phyloP scores from a whole-genome alignment of 2,888 invertebrate genomes.

The Polydrusus tereticollis region DNA sequence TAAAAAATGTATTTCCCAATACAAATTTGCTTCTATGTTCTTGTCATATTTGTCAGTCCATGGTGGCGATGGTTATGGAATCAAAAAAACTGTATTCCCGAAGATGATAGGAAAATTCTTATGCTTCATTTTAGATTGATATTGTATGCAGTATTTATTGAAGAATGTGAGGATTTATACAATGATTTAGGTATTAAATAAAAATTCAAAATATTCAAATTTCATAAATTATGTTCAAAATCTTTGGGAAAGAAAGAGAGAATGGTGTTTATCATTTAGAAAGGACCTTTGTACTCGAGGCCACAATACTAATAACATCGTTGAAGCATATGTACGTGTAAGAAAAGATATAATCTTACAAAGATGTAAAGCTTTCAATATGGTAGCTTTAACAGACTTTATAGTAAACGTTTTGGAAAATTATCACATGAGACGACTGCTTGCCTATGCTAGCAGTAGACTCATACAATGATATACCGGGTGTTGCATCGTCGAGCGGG shows the following conservation, averaged over 20 bases:
- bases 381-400: too few relatives aligned
- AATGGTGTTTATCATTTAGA: not conserved
- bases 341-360: too few relatives aligned
- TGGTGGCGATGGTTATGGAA: constrained; percentile 29
- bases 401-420: too few relatives aligned
- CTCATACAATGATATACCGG: too few relatives aligned
- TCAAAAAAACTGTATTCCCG: constrained; percentile 10
- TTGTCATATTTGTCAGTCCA: constrained; percentile 20
- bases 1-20: constrained; percentile 25
- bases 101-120: not conserved
- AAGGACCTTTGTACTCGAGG: too few relatives aligned
- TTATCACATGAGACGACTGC: too few relatives aligned
- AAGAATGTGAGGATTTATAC: not conserved
- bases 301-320: too few relatives aligned
- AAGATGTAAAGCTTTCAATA: too few relatives aligned
- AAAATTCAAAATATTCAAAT: not conserved
- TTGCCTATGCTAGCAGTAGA: too few relatives aligned
- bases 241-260: not conserved
- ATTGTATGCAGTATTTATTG: not conserved
- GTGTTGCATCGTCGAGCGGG: too few relatives aligned
- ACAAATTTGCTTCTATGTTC: constrained; percentile 18
- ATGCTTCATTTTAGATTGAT: constrained; percentile 2
- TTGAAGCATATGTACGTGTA: too few relatives aligned
- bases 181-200: not conserved
- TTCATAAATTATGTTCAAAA: not conserved